These are phyloP conservation scores for Apotomis capreana DNA, from an alignment of 2,888 invertebrate genomes.

Conservation along the genomic window DNA sequence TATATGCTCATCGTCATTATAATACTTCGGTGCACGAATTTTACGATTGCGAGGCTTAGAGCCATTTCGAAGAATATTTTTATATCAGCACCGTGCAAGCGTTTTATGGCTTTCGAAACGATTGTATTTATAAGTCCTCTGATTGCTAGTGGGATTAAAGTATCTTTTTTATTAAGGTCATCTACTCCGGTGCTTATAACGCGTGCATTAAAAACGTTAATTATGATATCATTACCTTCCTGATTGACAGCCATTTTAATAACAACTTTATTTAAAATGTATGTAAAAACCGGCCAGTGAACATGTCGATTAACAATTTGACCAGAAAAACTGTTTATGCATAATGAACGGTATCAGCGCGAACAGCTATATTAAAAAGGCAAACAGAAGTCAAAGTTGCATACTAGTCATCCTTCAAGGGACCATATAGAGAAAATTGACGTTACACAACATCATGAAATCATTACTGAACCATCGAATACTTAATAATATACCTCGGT, in stretches of 20 bases:
- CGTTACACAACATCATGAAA: constrained; percentile 58
- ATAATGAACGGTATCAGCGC: constrained; percentile 71
- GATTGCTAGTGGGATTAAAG: constrained; percentile 55
- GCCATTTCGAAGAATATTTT: constrained; percentile 52
- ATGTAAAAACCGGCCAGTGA: constrained; percentile 63
- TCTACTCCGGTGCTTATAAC: constrained; percentile 41
- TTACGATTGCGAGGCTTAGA: constrained; percentile 59
- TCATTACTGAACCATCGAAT: constrained; percentile 50
- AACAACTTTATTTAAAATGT: constrained; percentile 69
- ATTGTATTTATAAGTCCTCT: constrained; percentile 50
- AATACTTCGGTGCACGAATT: constrained; percentile 65
- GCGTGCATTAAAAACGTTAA: constrained; percentile 38
- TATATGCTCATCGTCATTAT: constrained; percentile 53
- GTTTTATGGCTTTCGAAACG: constrained; percentile 56
- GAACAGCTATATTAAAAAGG: constrained; percentile 75
- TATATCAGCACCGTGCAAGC: constrained; percentile 57
- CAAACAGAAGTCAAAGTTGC: constrained; percentile 60
- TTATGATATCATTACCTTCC: constrained; percentile 51
- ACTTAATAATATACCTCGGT: constrained; percentile 53
- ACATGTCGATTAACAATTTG: constrained; percentile 73
- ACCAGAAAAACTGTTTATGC: constrained; percentile 62
- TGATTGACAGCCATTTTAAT: constrained; percentile 65
- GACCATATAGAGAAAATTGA: constrained; percentile 57
- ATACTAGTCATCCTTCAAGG: constrained; percentile 65
- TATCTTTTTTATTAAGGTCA: constrained; percentile 55